Conservation (phyloP, 2,113 vertebrate genomes). For the Varanus salvator region DNA sequence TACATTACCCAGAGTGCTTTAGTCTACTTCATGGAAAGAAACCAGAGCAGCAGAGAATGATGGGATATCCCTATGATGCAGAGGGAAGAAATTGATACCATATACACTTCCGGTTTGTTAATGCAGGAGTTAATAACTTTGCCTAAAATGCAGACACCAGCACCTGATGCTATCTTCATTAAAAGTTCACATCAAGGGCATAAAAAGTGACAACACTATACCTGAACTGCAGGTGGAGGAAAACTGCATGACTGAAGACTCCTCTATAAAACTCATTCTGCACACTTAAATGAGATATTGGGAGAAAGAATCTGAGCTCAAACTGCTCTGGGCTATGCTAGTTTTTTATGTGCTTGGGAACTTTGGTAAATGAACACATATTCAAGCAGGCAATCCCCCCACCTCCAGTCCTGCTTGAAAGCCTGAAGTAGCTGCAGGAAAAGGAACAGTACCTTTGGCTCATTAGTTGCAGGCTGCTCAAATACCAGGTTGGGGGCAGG, state of each 20-base stretch:
- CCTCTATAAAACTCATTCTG: neutral
- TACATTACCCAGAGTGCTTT: neutral
- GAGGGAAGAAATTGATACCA: neutral
- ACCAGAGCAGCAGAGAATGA: neutral
- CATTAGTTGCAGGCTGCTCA: constrained; percentile 74
- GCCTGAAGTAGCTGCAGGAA: neutral
- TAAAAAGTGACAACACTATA: neutral
- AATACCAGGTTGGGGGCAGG: constrained; percentile 68
- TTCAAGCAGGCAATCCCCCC: neutral
- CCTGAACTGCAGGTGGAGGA: neutral
- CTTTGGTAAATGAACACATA: neutral
- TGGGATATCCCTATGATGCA: neutral
- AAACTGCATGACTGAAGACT: neutral
- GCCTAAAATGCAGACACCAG: too few species aligned
- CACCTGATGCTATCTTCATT: too few species aligned
- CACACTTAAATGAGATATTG: neutral
- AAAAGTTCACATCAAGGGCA: neutral
- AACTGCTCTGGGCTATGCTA: neutral
- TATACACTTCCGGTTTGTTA: too few species aligned
- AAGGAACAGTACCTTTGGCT: constrained; percentile 78
- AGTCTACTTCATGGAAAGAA: neutral
- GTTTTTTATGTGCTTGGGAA: neutral
- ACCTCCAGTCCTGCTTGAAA: neutral
- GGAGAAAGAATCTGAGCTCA: neutral
- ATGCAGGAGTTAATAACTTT: too few species aligned